Evolutionary conservation across 2,888 invertebrate species (phyloP), one percentile per base, ranked within the genome.

Genomic region (Caenorhabditis uteleia): DNA sequence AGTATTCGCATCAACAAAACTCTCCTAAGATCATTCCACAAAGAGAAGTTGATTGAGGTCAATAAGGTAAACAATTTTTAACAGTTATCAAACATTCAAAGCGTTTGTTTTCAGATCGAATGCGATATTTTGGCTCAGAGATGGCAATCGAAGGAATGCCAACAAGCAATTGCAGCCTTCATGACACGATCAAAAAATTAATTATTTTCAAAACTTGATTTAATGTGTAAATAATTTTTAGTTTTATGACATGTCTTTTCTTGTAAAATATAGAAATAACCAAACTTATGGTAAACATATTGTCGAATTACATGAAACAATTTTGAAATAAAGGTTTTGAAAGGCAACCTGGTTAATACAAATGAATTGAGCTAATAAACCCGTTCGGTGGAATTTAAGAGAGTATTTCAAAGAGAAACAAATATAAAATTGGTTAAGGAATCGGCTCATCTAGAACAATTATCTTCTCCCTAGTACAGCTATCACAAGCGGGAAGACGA

Each of bases 1-100:
- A 89, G 90, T 14, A 82, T 94, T 70, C 82, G 87, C 40, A 85
- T 87, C 27, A 89, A 90, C 34, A 95, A 95, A 84, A 87, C 86
- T 39, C 85, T 94, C 42, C 84, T 91, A 3, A 88, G 89, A 55
- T 86, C 86, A 43, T 84, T 87, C 65, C 86, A 89, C 43, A 80
- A 78, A 27, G 86, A 87, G 47, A 86, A 88, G 4, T 83, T 87
- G 36, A 83, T 84, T 53, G 61, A 69, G 36, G 80, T 83, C 34
- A 83, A 81, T 58, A 79, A 82, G 16, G 75, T 75, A 39, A 18
- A 50, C 44, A 20, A 25, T n/a, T 31, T 46, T 46, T 31, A 64
- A 88, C 3, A 82, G 87, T 34, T 83, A 83, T 40, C 43, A 48
- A 20, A 78, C 81, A 39, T 75, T 70, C 45, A 78, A 78, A 31